phyloP scores from a whole-genome alignment of 2,888 invertebrate species.

The Ennomos fuscantarius region DNA sequence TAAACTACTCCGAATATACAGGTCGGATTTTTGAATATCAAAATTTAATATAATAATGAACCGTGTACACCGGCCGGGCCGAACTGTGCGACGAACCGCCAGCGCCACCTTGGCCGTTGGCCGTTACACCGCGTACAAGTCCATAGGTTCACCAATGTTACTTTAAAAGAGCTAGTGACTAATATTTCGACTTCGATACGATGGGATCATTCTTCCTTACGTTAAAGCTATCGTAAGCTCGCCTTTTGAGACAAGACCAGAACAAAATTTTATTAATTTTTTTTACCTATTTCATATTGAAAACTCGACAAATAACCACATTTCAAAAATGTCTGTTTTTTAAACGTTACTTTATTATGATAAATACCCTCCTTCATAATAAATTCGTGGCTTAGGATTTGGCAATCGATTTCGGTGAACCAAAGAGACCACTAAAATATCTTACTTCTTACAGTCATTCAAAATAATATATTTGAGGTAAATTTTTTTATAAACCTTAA shows the following conservation, averaged over 20 bases:
- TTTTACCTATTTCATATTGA: conserved; percentile 20
- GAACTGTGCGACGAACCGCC: background rate
- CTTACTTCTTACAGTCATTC: conserved; percentile 65
- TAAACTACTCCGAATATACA: conserved; percentile 8
- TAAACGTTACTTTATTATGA: conserved; percentile 6
- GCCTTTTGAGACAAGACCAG: conserved; percentile 30
- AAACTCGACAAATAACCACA: conserved; percentile 22
- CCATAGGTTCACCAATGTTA: conserved; percentile 38
- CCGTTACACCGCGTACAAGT: conserved; percentile 1
- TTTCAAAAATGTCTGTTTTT: conserved; percentile 25
- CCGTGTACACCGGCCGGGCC: conserved; percentile 20
- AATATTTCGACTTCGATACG: conserved; percentile 69
- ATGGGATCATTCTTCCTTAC: conserved; percentile 71
- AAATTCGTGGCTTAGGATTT: conserved; percentile 32
- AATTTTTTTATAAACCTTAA: conserved; percentile 60
- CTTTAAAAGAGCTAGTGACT: conserved; percentile 73
- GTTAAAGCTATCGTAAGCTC: conserved; percentile 68
- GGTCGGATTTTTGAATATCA: conserved; percentile 6
- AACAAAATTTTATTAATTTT: conserved; percentile 8
- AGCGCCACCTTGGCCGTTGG: background rate
- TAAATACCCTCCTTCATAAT: conserved; percentile 18
- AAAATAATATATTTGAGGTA: conserved; percentile 65
- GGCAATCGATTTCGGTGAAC: conserved; percentile 43
- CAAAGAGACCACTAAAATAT: conserved; percentile 50
- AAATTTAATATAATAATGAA: background rate